These are phyloP conservation scores for Heterodera carotae DNA, from an alignment of 1,140 invertebrate genomes.

Conservation along the genomic window DNA sequence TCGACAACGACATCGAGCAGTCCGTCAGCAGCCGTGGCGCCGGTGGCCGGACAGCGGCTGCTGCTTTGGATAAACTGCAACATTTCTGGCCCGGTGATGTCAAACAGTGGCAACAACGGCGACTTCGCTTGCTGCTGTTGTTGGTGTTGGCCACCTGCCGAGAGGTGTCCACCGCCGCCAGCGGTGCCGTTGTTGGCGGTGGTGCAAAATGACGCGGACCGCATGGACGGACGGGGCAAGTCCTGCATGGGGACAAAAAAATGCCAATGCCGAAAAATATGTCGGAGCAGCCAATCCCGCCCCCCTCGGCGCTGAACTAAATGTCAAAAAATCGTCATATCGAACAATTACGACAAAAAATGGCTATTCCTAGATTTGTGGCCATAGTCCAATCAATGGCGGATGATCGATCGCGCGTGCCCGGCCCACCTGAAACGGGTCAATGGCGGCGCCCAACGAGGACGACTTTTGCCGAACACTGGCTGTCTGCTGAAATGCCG, in stretches of 20 bases:
- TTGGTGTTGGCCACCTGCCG: neutral
- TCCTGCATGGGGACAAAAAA: too few relatives aligned
- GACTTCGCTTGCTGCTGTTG: neutral
- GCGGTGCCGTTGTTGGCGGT: neutral
- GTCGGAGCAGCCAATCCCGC: too few relatives aligned
- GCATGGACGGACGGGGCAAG: conserved; percentile 5
- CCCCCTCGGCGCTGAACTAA: too few relatives aligned
- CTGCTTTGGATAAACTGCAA: conserved; percentile 35
- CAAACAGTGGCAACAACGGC: conserved; percentile 9
- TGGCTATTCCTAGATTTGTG: too few relatives aligned
- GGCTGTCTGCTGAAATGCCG: neutral
- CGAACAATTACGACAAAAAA: neutral
- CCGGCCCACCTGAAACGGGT: conserved; percentile 17
- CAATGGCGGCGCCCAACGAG: conserved; percentile 4
- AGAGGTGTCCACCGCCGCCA: neutral
- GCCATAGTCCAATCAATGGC: too few relatives aligned
- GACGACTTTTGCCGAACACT: conserved; percentile 17
- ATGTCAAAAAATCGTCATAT: too few relatives aligned
- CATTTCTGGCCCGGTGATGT: conserved; percentile 32
- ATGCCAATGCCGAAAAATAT: too few relatives aligned
- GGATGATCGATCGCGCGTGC: too few relatives aligned
- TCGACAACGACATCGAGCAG: too few relatives aligned
- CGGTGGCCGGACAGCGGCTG: conserved; percentile 20
- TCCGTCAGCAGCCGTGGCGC: too few relatives aligned
- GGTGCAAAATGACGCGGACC: neutral